Evolutionary conservation across 2,888 invertebrate species (phyloP), one percentile per base, ranked within the genome.

Genomic region (Mythimna ferrago): DNA sequence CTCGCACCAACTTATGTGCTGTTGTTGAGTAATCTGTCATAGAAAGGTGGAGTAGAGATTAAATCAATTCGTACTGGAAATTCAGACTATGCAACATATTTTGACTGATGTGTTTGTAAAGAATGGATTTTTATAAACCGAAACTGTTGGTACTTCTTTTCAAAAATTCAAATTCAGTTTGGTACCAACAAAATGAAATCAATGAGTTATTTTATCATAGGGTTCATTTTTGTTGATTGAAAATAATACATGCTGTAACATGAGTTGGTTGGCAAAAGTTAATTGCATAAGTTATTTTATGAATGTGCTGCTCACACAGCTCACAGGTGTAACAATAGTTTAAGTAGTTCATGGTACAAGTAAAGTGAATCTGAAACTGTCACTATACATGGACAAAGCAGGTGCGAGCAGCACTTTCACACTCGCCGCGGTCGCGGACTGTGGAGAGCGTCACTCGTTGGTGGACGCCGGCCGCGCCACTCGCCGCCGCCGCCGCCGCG

Each of bases 381-480:
- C 86, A 88, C 73, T 84, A 89, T 91, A 88, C 85, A 87, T 89
- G 90, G 92, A 86, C 88, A 88, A 87, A 83, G 87, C 91, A 92
- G 89, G 91, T 93, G 92, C 86, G 90, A 89, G 88, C 83, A 91
- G 91, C 92, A 95, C 95, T 95, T 95, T 95, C 95, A 94, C 95
- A 90, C 90, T 93, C 92, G 85, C 81, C 78, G 88, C 84, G 84
- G 81, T 74, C 66, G 79, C 63, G 76, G 73, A 72, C 69, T 74
- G 80, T 71, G 76, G 76, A 65, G 79, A 76, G 72, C 78, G 82
- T 72, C 76, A 66, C 65, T 80, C 54, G 70, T 76, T 81, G 79
- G 72, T 73, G 62, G 73, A 61, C 78, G 66, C 68, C 69, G 58
- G 77, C 51, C n/a, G 68, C 65, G 48, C 21, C 44, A 51, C 48